Evolutionary conservation across 1,140 invertebrate genomes (phyloP), one percentile per base, ranked within the genome.

Genomic region (Meteorus sp.): DNA sequence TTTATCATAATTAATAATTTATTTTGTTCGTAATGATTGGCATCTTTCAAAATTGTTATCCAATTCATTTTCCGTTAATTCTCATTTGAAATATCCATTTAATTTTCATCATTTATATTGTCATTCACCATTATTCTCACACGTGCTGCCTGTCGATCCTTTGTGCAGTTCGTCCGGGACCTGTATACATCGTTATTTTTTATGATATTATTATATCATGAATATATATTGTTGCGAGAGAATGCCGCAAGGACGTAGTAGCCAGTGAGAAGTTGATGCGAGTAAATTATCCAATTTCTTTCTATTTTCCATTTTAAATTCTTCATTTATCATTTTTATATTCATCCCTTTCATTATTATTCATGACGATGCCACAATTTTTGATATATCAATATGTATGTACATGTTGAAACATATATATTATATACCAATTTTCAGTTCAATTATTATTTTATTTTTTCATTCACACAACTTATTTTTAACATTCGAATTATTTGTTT

Each of bases 21-120:
- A 8, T 22, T 56, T 56, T 20, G 13, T 50, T 51, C 53, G 53
- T 56, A 53, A 60, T 63, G 65, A 77, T 77, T 77, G 76, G 74
- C 68, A 74, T 78, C 76, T 78, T 76, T 76, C 74, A 77, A 77
- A 77, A 78, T 77, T 62, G 19, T 51, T 51, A 52, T n/a, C 19
- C 56, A 37, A 59, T 20, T 59, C 57, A 37, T 35, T 41, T 63
- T 62, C 33, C 51, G 60, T 61, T 22, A 43, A 33, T 62, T 31
- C 62, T 63, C 29, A 13, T 4, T 45, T 41, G 3, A 41, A 1
- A 11, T 11, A 41, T 15, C 15, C 8, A 19, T 51, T 51, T 29
- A 33, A 9, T 41, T 35, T 48, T 35, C 37, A 41, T 45, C 19
- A 31, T 47, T 56, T 56, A 33, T 17, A 35, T 50, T 57, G 22